Conservation (phyloP, 1,140 invertebrate genomes). For the Aculops lycopersici region DNA sequence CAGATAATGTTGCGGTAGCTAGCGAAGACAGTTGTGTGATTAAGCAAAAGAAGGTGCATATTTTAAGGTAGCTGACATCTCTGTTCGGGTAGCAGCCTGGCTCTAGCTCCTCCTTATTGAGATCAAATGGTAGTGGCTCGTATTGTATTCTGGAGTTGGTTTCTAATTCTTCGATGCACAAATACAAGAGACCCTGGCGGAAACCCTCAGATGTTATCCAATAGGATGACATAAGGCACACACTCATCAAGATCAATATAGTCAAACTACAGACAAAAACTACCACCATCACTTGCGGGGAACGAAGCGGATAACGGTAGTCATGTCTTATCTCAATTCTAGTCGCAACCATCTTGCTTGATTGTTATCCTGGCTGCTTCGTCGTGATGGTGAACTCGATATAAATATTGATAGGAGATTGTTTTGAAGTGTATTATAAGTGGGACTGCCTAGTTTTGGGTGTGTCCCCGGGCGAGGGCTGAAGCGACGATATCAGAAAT, state of each 20-base stretch:
- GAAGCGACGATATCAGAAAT: too few species aligned
- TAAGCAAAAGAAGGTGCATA: neutral
- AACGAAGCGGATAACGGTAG: too few species aligned
- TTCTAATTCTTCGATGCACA: neutral
- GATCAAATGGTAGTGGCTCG: constrained; percentile 1
- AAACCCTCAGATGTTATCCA: neutral
- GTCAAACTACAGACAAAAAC: neutral
- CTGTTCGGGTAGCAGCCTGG: neutral
- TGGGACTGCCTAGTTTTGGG: too few species aligned
- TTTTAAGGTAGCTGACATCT: neutral
- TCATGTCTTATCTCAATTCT: too few species aligned
- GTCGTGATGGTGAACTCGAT: too few species aligned
- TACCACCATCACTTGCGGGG: neutral
- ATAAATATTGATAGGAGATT: too few species aligned
- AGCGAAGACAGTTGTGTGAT: neutral
- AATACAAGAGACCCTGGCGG: neutral
- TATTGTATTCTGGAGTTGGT: too few species aligned
- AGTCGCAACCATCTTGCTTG: too few species aligned
- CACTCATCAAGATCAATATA: neutral
- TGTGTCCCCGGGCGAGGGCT: too few species aligned
- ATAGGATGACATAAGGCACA: neutral
- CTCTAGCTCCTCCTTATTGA: neutral
- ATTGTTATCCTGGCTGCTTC: too few species aligned
- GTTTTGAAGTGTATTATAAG: too few species aligned
- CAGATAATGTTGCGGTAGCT: neutral